Conservation (phyloP, 2,888 invertebrate species). For the Morpho helenor region DNA sequence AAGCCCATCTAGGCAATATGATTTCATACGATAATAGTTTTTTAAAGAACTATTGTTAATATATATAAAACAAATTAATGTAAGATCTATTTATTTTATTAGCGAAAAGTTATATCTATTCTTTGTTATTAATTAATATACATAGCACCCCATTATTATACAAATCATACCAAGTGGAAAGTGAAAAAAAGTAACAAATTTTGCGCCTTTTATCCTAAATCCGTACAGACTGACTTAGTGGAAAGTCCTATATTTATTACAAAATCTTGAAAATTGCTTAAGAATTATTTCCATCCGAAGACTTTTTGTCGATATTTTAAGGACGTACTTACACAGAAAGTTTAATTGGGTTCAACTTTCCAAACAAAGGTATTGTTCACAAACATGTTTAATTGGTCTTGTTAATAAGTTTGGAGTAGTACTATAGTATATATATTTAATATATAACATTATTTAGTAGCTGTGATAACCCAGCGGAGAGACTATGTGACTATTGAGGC, state of each 20-base stretch:
- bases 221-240: slow-evolving; percentile 16
- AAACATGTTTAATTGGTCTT: slow-evolving; percentile 11
- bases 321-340: slow-evolving; percentile 18
- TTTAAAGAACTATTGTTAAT: too few species aligned
- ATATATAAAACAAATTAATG: too few species aligned
- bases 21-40: too few species aligned
- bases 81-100: too few species aligned
- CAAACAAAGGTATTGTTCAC: slow-evolving; percentile 19
- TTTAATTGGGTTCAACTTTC: slow-evolving; percentile 22
- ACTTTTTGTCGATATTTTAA: slow-evolving; percentile 15
- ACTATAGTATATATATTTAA: too few species aligned
- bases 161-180: too few species aligned
- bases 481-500: background rate
- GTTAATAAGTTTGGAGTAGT: slow-evolving; percentile 3
- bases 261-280: slow-evolving; percentile 15
- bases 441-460: slow-evolving; percentile 2
- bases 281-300: slow-evolving; percentile 7
- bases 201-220: slow-evolving; percentile 2
- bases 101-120: too few species aligned
- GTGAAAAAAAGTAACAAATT: background rate
- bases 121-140: too few species aligned
- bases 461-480: background rate
- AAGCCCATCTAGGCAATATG: too few species aligned
- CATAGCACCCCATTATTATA: too few species aligned
- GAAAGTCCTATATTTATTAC: slow-evolving; percentile 20